Evolutionary conservation across 1,140 invertebrate genomes (phyloP).

Genomic region (Drosophila baimaii): DNA sequence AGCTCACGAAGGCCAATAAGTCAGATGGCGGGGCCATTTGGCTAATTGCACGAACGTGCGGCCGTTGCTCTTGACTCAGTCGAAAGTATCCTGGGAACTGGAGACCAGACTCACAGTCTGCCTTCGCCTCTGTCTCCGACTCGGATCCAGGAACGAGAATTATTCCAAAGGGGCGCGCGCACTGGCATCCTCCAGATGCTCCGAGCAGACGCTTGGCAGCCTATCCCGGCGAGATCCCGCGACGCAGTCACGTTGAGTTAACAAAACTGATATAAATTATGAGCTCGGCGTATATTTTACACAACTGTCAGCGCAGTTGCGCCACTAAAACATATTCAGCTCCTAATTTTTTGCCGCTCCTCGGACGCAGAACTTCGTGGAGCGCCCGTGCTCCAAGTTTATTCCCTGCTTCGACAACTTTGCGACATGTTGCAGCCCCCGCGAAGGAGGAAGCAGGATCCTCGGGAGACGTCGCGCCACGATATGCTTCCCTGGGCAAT

Average conservation of each 20-base stretch:
- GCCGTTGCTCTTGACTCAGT: slow-evolving; percentile 50
- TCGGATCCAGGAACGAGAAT: not conserved
- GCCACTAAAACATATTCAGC: slow-evolving; percentile 77
- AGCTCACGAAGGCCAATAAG: slow-evolving; percentile 38
- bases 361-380: slow-evolving; percentile 56
- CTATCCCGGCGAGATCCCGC: slow-evolving; percentile 49
- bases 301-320: slow-evolving; percentile 76
- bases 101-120: slow-evolving; percentile 8
- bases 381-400: slow-evolving; percentile 49
- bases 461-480: slow-evolving; percentile 50
- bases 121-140: not conserved
- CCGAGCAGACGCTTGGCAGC: slow-evolving; percentile 42
- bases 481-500: slow-evolving; percentile 81
- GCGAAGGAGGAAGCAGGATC: slow-evolving; percentile 25
- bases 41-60: slow-evolving; percentile 74
- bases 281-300: slow-evolving; percentile 76
- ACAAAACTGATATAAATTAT: slow-evolving; percentile 82
- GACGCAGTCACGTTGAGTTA: slow-evolving; percentile 78
- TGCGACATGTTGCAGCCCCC: slow-evolving; percentile 77
- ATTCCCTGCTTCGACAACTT: slow-evolving; percentile 71
- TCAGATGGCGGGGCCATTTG: slow-evolving; percentile 65
- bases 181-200: slow-evolving; percentile 34
- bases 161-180: not conserved
- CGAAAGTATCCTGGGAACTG: slow-evolving; percentile 23
- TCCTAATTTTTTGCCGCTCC: slow-evolving; percentile 60